phyloP scores from a whole-genome alignment of 2,797 vertebrate genomes.

The Melanotaenia boesemani region DNA sequence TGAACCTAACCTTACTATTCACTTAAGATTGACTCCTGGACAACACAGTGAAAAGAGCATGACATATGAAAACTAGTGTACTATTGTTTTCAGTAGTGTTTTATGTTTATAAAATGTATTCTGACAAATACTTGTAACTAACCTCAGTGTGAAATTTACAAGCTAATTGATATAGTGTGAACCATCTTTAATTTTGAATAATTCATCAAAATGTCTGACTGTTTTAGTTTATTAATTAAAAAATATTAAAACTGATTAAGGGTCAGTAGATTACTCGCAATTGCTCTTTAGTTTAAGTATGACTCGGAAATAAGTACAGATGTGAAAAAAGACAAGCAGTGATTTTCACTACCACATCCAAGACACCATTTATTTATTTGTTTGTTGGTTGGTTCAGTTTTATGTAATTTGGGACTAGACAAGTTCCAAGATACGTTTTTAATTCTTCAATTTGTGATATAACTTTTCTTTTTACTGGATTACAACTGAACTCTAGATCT shows the following conservation, averaged over 20 bases:
- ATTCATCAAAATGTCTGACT: not conserved
- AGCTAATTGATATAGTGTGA: not conserved
- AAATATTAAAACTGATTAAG: not conserved
- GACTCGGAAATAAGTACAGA: not conserved
- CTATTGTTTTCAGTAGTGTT: not conserved
- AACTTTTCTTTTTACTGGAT: not conserved
- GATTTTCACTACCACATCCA: not conserved
- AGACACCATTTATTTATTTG: not conserved
- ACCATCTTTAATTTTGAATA: constrained; percentile 2
- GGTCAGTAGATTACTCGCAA: not conserved
- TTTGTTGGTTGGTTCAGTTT: not conserved
- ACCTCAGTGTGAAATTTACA: not conserved
- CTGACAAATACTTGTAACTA: not conserved
- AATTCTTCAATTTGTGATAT: too few relatives aligned
- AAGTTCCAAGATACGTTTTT: not conserved
- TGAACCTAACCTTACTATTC: constrained; percentile 70
- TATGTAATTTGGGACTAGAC: not conserved
- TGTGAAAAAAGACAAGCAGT: not conserved
- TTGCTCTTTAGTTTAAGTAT: not conserved
- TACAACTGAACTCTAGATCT: not conserved
- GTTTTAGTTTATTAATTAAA: not conserved
- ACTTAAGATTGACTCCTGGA: constrained; percentile 77
- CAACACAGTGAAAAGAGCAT: constrained; percentile 51
- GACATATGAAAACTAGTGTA: constrained; percentile 19
- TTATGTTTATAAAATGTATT: not conserved